Evolutionary conservation across 1,140 invertebrate species (phyloP), one percentile per base, ranked within the genome.

Genomic region (Ceratoteleas bidentatus): DNA sequence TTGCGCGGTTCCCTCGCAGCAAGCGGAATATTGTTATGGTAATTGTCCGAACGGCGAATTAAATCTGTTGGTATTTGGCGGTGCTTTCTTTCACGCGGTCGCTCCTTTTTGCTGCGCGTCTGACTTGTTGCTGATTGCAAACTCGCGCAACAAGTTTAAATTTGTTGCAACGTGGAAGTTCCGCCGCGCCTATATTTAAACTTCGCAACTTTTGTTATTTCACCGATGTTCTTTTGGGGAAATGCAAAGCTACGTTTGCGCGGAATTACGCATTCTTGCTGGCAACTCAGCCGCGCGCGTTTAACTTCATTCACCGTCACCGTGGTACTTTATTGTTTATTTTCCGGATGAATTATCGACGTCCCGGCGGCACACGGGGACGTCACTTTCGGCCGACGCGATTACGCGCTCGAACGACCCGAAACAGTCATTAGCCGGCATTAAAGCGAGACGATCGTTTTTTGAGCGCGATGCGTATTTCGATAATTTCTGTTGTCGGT

Each of bases 141-240:
- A 64, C 60, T 73, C 15, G 50, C 7, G 61, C 56, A 75, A 76
- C 64, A 76, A 76, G 73, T 68, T 76, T 60, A 53, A 76, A 76
- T 76, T 68, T 66, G 73, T 76, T 68, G 40, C 64, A 50, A 14
- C 34, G 70, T 36, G 15, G 34, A 61, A 70, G 33, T 53, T 61
- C 45, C 5, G 49, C 13, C 52, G 8, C 9, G 68, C 49, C 34
- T 70, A 61, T 53, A 34, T 70, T 70, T 43, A 70, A 70, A 53
- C 57, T 60, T 61, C 10, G 34, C 9, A 52, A 53, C 16, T 52
- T 52, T 69, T 40, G 34, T 60, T 40, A 69, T 49, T 52, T 60
- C 11, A 13, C 52, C 15, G 45, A 52, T 68, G 32, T 60, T 52
- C 40, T 40, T 69, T 49, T 60, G 6, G 10, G 43, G 6, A 50